A percentile compares a stretch with the other conserved stretches of the same genome.
Conservation (phyloP, 2,797 vertebrate genomes). For the Lophotriccus pileatus region DNA sequence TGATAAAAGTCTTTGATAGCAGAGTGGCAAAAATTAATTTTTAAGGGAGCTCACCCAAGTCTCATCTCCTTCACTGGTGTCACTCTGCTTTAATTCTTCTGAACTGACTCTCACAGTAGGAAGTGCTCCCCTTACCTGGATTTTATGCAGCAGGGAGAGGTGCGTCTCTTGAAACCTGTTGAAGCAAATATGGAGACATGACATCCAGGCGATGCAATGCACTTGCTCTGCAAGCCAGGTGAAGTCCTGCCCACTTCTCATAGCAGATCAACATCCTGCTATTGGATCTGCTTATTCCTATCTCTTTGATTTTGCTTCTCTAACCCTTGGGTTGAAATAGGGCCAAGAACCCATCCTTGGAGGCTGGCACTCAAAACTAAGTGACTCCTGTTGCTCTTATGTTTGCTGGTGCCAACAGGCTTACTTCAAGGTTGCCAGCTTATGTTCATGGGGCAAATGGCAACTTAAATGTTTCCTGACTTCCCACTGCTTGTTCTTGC, state of each 20-base stretch:
- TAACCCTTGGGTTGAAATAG: background rate
- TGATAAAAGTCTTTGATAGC: background rate
- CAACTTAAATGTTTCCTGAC: background rate
- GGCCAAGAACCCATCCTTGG: background rate
- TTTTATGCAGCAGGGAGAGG: background rate
- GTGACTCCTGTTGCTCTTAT: background rate
- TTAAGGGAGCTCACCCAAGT: background rate
- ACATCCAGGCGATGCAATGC: background rate
- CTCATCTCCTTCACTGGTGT: background rate
- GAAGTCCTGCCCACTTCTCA: background rate
- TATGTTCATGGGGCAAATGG: background rate
- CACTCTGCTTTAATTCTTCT: background rate
- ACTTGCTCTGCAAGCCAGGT: background rate
- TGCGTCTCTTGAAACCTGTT: rapidly evolving
- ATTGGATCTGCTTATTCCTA: background rate
- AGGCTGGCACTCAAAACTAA: background rate
- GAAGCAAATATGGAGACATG: background rate
- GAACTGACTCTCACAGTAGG: background rate
- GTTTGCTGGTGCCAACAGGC: background rate
- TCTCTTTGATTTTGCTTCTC: background rate
- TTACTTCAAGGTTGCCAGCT: background rate
- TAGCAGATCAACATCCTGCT: background rate
- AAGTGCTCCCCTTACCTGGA: background rate
- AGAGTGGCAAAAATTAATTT: background rate
- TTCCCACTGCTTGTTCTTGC: background rate